These are phyloP conservation scores for Nyctibius grandis DNA, from an alignment of 2,797 vertebrate species.

Conservation along the genomic window DNA sequence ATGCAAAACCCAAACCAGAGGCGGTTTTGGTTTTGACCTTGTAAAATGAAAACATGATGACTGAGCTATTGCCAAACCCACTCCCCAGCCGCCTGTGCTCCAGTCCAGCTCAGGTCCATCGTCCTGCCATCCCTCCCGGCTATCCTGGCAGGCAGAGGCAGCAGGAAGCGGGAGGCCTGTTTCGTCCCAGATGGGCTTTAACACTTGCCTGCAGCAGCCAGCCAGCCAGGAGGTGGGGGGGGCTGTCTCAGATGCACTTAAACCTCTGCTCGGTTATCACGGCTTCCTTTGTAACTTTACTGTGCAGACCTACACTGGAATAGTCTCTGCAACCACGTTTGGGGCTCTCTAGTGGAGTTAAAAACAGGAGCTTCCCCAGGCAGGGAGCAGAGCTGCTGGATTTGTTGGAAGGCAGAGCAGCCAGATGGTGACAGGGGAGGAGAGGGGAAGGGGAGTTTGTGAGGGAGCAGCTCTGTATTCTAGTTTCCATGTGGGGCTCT, in stretches of 20 bases:
- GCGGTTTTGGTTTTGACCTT: slow-evolving; percentile 44
- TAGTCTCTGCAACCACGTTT: background rate
- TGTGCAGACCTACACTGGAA: background rate
- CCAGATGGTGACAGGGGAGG: slow-evolving; percentile 4
- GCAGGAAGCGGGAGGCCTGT: background rate
- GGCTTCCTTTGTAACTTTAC: background rate
- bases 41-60: background rate
- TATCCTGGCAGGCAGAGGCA: slow-evolving; percentile 21
- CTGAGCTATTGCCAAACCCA: slow-evolving; percentile 22
- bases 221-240: background rate
- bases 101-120: background rate
- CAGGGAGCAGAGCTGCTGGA: background rate
- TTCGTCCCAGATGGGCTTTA: slow-evolving; percentile 26
- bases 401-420: background rate
- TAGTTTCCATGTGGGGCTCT: background rate
- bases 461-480: background rate
- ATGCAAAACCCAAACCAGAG: slow-evolving; percentile 15
- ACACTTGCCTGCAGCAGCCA: background rate
- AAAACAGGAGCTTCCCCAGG: slow-evolving; percentile 5
- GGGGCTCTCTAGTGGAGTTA: background rate
- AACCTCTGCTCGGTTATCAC: background rate
- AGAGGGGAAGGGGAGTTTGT: background rate
- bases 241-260: background rate
- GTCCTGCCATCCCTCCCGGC: background rate
- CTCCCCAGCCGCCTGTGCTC: background rate